A percentile compares a stretch with the other conserved stretches of the same genome.
Conservation (phyloP, 2,113 vertebrate genomes). For the Myrmecophaga tridactyla region DNA sequence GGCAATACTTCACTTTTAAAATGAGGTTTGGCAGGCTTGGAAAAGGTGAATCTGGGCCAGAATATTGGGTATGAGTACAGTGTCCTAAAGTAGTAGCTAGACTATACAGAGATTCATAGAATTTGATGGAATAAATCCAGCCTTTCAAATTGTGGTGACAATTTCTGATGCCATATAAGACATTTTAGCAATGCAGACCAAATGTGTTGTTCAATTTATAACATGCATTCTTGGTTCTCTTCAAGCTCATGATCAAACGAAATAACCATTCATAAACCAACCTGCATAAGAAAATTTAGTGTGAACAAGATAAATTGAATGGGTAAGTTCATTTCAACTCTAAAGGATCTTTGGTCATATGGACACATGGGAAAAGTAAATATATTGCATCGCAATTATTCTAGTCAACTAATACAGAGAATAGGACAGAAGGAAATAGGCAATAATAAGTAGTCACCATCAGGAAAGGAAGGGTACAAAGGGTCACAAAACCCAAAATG, state of each 20-base stretch:
- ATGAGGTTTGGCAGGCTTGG: constrained; percentile 48
- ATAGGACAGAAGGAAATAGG: neutral
- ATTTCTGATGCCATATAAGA: neutral
- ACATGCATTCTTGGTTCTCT: neutral
- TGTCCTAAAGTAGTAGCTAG: constrained; percentile 15
- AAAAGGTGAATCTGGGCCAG: constrained; percentile 6
- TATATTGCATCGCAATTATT: neutral
- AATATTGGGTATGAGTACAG: neutral
- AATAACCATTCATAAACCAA: neutral
- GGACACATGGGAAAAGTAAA: neutral
- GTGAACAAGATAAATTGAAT: neutral
- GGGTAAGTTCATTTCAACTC: neutral
- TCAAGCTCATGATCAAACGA: neutral
- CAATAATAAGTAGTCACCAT: neutral
- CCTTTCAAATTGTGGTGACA: constrained; percentile 31
- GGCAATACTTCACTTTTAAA: constrained; percentile 41
- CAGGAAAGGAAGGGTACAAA: neutral
- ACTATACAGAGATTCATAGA: neutral
- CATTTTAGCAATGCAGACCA: neutral
- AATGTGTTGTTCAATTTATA: neutral
- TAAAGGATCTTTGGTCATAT: neutral
- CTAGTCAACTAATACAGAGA: neutral
- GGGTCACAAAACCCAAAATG: neutral
- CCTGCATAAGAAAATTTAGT: neutral
- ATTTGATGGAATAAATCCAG: neutral